Base-by-base conservation (phyloP, 2,797 vertebrate genomes). In the Leuciscus waleckii region DNA sequence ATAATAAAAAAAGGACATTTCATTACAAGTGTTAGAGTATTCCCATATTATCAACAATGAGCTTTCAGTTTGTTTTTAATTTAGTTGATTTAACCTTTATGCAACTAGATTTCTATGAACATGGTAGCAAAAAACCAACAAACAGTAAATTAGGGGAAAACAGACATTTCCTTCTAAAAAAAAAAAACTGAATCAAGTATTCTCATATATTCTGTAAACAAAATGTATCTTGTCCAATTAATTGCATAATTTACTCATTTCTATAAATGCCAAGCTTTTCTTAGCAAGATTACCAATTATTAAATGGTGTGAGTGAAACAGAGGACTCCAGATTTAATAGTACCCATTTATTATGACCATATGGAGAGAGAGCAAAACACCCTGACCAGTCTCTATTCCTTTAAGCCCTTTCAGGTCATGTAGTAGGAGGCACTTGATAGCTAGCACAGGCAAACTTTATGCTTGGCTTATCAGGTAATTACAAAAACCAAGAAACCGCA, bases 351-450 rank as follows among this genome's bases (percentile, higher is more conserved):
- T 87, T 84, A 81, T 46, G 13, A 86, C 87, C 82, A 69, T 26
- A 84, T 75, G 67, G 79, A 81, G 39, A 84, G 4, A 77, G 65
- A 86, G 21, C 46, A 82, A 51, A 41, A 37, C 8, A 39, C 73
- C 78, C 63, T 49, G 23, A 86, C 83, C 29, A 54, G 73, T 70
- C 49, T 81, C 19, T 69, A 84, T 88, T 70, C 71, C 69, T 79
- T 46, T 82, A 76, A 89, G 86, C 88, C 84, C 86, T 88, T 82
- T 88, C 65, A 79, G 70, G 81, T 82, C 61, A 82, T 76, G 32
- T 83, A 83, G 88, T 65, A 89, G 81, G 91, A 96, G 95, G 95
- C 95, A 95, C 94, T 95, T 95, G 83, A 92, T 91, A 91, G 86
- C 89, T 90, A 71, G 88, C 69, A 83, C 86, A 88, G 78, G 77